phyloP scores from a whole-genome alignment of 2,888 invertebrate genomes.

The Acanthococcus lagerstroemiae region DNA sequence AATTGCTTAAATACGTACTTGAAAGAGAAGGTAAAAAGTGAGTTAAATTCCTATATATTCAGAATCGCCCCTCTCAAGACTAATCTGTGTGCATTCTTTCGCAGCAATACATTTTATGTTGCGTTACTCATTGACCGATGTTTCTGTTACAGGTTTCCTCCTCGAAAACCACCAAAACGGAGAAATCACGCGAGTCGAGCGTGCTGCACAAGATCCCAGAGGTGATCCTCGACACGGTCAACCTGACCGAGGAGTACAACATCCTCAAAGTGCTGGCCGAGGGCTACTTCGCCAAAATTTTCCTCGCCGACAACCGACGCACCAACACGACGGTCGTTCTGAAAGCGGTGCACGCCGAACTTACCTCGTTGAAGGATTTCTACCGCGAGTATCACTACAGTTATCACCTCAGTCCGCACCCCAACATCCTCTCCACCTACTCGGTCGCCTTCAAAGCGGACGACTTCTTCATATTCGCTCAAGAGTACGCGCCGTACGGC shows the following conservation, averaged over 20 bases:
- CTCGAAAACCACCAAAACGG: conserved; percentile 32
- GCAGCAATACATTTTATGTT: too few relatives aligned
- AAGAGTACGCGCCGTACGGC: conserved; percentile 62
- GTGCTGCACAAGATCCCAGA: conserved; percentile 48
- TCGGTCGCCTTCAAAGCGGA: conserved; percentile 58
- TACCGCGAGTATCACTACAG: conserved; percentile 66
- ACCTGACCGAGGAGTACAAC: conserved; percentile 52
- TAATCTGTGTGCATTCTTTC: too few relatives aligned
- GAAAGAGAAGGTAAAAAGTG: too few relatives aligned
- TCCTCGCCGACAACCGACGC: conserved; percentile 50
- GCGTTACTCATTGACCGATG: too few relatives aligned
- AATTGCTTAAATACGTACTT: too few relatives aligned
- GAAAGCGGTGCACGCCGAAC: conserved; percentile 54
- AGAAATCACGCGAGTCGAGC: conserved; percentile 33
- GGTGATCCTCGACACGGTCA: conserved; percentile 46
- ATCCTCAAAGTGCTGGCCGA: conserved; percentile 55
- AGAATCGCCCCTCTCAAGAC: too few relatives aligned
- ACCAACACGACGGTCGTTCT: conserved; percentile 57
- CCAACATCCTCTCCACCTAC: conserved; percentile 62
- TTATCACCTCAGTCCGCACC: conserved; percentile 67
- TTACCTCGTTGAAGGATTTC: conserved; percentile 54
- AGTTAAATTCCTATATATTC: too few relatives aligned
- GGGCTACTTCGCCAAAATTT: conserved; percentile 58
- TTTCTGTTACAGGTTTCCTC: conserved; percentile 12
- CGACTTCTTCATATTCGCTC: conserved; percentile 52